phyloP scores from a whole-genome alignment of 2,888 invertebrate species.

The Horisme vitalbata region DNA sequence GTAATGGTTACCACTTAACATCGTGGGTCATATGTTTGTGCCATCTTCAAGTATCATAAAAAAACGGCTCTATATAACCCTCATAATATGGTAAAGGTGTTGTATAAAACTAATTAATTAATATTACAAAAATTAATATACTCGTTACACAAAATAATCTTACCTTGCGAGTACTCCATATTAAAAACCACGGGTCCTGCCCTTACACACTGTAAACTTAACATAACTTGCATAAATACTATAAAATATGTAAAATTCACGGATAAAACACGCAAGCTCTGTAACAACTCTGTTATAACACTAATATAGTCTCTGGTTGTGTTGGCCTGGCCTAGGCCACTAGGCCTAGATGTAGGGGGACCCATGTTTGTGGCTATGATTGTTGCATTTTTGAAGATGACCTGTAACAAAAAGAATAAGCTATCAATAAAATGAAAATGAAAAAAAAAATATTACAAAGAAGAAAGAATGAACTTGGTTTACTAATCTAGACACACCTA shows the following conservation, averaged over 20 bases:
- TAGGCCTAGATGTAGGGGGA: constrained; percentile 66
- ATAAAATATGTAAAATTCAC: constrained; percentile 61
- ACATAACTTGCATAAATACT: constrained; percentile 59
- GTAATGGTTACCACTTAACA: too few relatives aligned
- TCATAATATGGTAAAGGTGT: too few relatives aligned
- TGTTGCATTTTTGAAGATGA: constrained; percentile 41
- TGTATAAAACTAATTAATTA: too few relatives aligned
- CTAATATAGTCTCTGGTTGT: constrained; percentile 51
- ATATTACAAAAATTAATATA: too few relatives aligned
- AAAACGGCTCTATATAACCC: too few relatives aligned
- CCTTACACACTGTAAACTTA: constrained; percentile 54
- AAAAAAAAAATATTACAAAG: too few relatives aligned
- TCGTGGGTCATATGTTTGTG: too few relatives aligned
- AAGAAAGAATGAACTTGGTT: too few relatives aligned
- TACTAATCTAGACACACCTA: too few relatives aligned
- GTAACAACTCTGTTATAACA: constrained; percentile 43
- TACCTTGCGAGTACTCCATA: constrained; percentile 75
- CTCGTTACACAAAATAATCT: constrained; percentile 20
- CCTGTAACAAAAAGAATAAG: constrained; percentile 61
- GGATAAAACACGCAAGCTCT: constrained; percentile 55
- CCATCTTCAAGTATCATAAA: too few relatives aligned
- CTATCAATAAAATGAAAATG: too few relatives aligned
- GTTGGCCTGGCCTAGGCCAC: constrained; percentile 42
- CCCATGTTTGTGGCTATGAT: constrained; percentile 62
- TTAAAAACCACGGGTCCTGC: constrained; percentile 71